Base-by-base conservation (phyloP, 2,888 invertebrate species). In the Lasioglossum figueresi region DNA sequence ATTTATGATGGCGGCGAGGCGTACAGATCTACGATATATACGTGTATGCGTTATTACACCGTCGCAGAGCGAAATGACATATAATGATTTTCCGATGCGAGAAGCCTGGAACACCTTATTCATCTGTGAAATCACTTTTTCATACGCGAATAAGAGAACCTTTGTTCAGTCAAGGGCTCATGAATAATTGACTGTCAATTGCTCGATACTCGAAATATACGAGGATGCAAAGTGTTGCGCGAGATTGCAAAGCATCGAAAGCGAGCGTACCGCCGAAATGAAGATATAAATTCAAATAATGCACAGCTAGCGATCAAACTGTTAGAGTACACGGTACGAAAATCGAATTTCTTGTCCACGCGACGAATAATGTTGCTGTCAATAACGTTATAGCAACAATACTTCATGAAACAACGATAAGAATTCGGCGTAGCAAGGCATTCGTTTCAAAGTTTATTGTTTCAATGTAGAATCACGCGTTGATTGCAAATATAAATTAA, bases 1-100 rank as follows among this genome's bases (percentile, higher is more conserved):
- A 88, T 88, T 88, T 88, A 88, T 88, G 86, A 88, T 88, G 86
- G 88, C 83, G 63, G 77, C 88, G 74, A 68, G 79, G 52, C 73
- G 56, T 71, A 79, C 56, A 68, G 72, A 84, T 73, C 79, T 66
- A 76, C 78, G 78, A 71, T 71, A 70, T 71, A 70, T 76, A 79
- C 74, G 74, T 76, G 80, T 40, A 76, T 52, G 82, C 71, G 85
- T 88, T 88, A 88, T 88, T 80, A 82, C 85, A 59, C 27, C 66
- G 76, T 45, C 70, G 73, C 78, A 37, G 68, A 45, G 66, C 71
- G 79, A 75, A 82, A 80, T 75, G 75, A 59, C 48, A 77, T 77
- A 70, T 85, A 88, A 88, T 88, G 88, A 88, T 83, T 85, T 83
- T 88, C 80, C 82, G 81, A 88, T 83, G 81, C 81, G 77, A 73